Base-by-base conservation (phyloP, 1,140 invertebrate species). In the Hesperophylax magnus region DNA sequence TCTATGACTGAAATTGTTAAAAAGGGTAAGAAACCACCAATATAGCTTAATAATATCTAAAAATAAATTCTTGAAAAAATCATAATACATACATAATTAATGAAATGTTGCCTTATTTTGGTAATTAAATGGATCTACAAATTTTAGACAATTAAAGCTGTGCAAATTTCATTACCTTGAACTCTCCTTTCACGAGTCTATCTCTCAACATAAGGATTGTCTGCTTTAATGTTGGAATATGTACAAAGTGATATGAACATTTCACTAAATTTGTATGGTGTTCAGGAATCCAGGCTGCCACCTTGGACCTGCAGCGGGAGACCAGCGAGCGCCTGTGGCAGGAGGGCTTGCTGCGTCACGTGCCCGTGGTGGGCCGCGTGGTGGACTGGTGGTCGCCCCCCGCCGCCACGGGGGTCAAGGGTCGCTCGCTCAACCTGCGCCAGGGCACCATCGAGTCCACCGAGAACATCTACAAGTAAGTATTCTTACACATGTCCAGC, bases 1-100 rank as follows among this genome's bases (percentile, higher is more conserved):
- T 95, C 96, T 24, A 98, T 99, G 96, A 96, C 97, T 0, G 97
- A 99, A 90, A 94, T 98, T 71, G 94, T 98, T 0, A 97, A 95
- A 85, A 96, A 97, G 91, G 97, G 94, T 91, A 22, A 54, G 22
- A n/a, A 17, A 65, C 24, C 22, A 27, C 63, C 11, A 14, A 71
- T 18, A 0, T 14, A 31, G 14, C 6, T 52, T 7, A 71, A 18
- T 72, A 72, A n/a, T 72, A n/a, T n/a, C n/a, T n/a, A n/a, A n/a
- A n/a, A n/a, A n/a, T 14, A 47, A 18, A 71, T 76, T 1, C 4
- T 4, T 24, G 2, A 5, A 27, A 27, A 27, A 27, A 27, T 27
- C 27, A 27, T 27, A 27, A 27, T 27, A 27, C n/a, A n/a, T n/a
- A n/a, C n/a, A n/a, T n/a, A n/a, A n/a, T n/a, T n/a, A n/a, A n/a